phyloP scores from a whole-genome alignment of 2,888 invertebrate species.

The Trachelus iudaicus region DNA sequence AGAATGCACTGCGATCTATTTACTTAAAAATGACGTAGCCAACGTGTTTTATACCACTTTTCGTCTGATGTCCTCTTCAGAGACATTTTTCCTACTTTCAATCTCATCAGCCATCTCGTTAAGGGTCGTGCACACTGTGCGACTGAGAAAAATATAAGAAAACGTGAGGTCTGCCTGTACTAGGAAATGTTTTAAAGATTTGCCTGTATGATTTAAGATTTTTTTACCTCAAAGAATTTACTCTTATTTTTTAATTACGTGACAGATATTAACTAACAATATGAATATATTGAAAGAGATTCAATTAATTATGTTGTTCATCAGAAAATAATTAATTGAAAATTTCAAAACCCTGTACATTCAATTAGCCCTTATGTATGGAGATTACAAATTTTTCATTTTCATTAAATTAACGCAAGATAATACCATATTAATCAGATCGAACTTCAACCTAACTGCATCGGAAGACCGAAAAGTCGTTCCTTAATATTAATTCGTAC shows the following conservation, averaged over 20 bases:
- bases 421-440: neutral
- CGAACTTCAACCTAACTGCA: neutral
- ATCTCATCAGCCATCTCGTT: neutral
- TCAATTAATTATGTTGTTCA: too few relatives aligned
- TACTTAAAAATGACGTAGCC: neutral
- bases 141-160: neutral
- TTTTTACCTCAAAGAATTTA: neutral
- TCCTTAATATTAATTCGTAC: neutral
- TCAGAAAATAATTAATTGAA: too few relatives aligned
- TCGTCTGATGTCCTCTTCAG: neutral
- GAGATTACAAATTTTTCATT: too few relatives aligned
- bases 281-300: too few relatives aligned
- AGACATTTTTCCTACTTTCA: neutral
- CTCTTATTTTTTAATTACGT: neutral
- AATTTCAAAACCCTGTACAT: too few relatives aligned
- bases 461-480: neutral
- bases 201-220: neutral
- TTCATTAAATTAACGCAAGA: neutral
- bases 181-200: neutral
- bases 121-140: neutral
- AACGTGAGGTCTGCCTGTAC: neutral
- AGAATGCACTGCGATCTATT: neutral
- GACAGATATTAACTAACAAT: neutral
- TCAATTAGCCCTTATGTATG: too few relatives aligned
- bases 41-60: neutral